Evolutionary conservation across 2,797 vertebrate genomes (phyloP), one percentile per base, ranked within the genome.

Genomic region (Bovichtus variegatus): DNA sequence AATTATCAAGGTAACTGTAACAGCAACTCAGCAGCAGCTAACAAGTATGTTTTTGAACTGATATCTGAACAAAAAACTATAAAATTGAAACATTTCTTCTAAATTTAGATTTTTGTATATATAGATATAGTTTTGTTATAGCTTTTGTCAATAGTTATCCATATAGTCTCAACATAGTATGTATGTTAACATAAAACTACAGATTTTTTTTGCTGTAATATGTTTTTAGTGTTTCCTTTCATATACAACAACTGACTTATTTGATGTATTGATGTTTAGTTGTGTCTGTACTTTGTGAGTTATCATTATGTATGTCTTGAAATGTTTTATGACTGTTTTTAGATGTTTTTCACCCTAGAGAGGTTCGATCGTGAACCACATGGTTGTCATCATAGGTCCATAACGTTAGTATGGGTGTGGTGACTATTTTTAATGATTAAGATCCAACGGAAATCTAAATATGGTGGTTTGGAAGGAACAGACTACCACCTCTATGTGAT

Each of bases 101-200:
- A 2, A 47, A 23, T 50, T 50, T 10, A 13, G 9, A 23, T 0
- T 50, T 50, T 13, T 50, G 11, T 50, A 13, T 27, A 50, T 44
- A 2, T 47, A 21, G 3, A 23, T 18, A 0, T 54, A 29, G 27
- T 29, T 51, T 66, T 15, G 18, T 16, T 9, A 29, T 41, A 53
- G 23, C 18, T 41, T 43, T 2, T 58, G 6, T 61, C 23, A 43
- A 27, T 7, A 29, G 23, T 36, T n/a, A 2, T 34, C 9, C 18
- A 16, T 19, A 5, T 5, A 41, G 23, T 11, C 23, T 43, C 9
- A 27, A 29, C 23, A 43, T 62, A n/a, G 49, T 18, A 41, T 13
- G 29, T 55, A 55, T 55, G 18, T 29, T 53, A 19, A 54, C 29
- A 54, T 44, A 27, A 40, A 63, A 65, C 50, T 51, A n/a, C n/a